Evolutionary conservation across 2,797 vertebrate species (phyloP), one percentile per base, ranked within the genome.

Genomic region (Phyllotis vaccarum): DNA sequence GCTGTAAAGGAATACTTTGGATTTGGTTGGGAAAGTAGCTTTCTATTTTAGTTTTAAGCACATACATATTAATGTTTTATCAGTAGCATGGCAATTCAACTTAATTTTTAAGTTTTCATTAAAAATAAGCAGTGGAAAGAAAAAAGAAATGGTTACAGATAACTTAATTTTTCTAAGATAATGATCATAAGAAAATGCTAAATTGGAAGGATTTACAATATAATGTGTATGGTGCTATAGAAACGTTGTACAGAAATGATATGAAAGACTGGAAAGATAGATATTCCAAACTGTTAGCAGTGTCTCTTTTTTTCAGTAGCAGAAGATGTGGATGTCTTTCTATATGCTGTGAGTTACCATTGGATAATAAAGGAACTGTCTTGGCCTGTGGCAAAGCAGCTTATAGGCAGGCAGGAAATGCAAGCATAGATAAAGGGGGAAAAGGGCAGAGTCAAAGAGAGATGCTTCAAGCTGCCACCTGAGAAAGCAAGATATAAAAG

Each of bases 61-160:
- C 1, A 75, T 75, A 19, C 24, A 0, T 52, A 58, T 83, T 90
- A 56, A 68, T n/a, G 22, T 85, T 92, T 91, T 87, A 83, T 80
- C 37, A 75, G 31, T 21, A 92, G 11, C 9, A 78, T 66, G 19
- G 46, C 40, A 75, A 72, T 46, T 95, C 83, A 46, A 91, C 16
- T 89, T 68, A 89, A 66, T 85, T 90, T 82, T 80, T 56, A 68
- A 14, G 12, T 75, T 94, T 85, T 93, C 21, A 70, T 66, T 94
- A 66, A 68, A 94, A 62, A 16, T 37, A 70, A n/a, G n/a, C n/a
- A 88, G 62, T 88, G 86, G 83, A 66, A 16, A 82, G 31, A 83
- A 90, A 74, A 93, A 2, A 91, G 21, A 93, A 79, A 95, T 83
- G 1, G 7, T 21, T 90, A 83, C 37, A 60, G 27, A 74, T 40